Evolutionary conservation across 1,140 invertebrate species (phyloP).

Genomic region (Drosophila bipectinata): DNA sequence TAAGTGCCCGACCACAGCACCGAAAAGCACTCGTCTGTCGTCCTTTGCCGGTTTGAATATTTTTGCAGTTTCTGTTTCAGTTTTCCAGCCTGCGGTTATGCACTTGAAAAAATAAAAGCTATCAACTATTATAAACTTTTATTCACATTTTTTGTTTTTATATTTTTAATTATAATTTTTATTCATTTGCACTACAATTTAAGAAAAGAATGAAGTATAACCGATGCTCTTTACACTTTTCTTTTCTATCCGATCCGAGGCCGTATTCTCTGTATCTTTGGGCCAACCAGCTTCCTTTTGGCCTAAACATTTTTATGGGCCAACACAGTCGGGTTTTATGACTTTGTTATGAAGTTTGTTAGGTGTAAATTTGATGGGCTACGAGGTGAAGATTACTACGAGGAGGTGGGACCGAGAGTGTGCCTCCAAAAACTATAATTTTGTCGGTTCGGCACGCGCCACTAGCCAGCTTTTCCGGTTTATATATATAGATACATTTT

Average conservation of each 20-base stretch:
- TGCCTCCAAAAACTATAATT: slow-evolving; percentile 45
- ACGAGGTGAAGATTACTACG: slow-evolving; percentile 20
- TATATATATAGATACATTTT: not conserved
- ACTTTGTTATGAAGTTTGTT: slow-evolving; percentile 81
- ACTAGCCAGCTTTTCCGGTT: slow-evolving; percentile 11
- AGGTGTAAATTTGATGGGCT: slow-evolving; percentile 77
- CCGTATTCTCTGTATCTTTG: not conserved
- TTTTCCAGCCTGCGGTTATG: slow-evolving; percentile 29
- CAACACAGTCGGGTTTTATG: slow-evolving; percentile 59
- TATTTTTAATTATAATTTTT: no score
- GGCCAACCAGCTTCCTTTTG: slow-evolving; percentile 11
- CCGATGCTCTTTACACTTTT: not conserved
- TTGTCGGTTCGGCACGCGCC: slow-evolving; percentile 47
- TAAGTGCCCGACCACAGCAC: slow-evolving; percentile 29
- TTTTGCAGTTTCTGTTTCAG: slow-evolving; percentile 36
- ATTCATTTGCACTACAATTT: not conserved
- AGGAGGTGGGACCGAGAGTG: not conserved
- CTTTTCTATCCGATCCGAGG: not conserved
- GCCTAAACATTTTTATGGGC: slow-evolving; percentile 69
- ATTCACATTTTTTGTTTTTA: no score
- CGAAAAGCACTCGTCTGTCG: slow-evolving; percentile 1
- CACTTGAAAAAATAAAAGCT: not conserved
- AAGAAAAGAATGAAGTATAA: slow-evolving; percentile 6
- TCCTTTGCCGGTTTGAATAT: slow-evolving; percentile 5
- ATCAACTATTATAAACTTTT: no score